These are phyloP conservation scores for Gadus macrocephalus DNA, from an alignment of 2,113 vertebrate species.

Conservation along the genomic window DNA sequence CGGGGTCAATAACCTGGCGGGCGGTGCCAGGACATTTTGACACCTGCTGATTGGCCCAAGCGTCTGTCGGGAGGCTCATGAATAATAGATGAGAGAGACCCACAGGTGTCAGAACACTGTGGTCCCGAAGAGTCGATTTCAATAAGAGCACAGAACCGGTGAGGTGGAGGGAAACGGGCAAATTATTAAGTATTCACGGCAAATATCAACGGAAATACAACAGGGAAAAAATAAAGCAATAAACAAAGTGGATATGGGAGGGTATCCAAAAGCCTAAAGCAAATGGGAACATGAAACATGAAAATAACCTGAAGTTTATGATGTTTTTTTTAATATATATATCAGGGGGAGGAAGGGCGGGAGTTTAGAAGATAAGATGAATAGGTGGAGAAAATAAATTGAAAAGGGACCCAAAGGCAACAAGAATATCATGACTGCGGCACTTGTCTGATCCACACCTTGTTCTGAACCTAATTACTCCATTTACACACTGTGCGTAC, in stretches of 20 bases:
- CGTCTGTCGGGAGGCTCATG: conserved; percentile 10
- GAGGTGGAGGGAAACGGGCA: background rate
- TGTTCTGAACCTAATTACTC: conserved; percentile 19
- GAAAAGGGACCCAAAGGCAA: conserved; percentile 30
- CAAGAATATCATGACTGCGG: conserved; percentile 30
- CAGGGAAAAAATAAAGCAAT: background rate
- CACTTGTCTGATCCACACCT: conserved; percentile 22
- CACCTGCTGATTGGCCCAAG: conserved; percentile 31
- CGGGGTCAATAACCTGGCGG: conserved; percentile 18
- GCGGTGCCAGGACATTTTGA: conserved; percentile 37
- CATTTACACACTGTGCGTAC: conserved; percentile 1
- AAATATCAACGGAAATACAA: background rate
- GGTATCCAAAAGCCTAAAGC: no score
- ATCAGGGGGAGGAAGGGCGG: background rate
- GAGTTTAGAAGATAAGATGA: conserved; percentile 9
- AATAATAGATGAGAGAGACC: conserved; percentile 1
- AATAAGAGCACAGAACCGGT: background rate
- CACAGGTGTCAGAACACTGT: conserved; percentile 13
- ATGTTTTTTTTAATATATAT: background rate
- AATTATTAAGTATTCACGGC: background rate
- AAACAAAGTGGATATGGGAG: no score
- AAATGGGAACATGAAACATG: no score
- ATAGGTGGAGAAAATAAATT: conserved; percentile 22
- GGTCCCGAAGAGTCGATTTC: background rate
- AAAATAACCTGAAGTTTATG: background rate